Evolutionary conservation across 2,888 invertebrate genomes (phyloP), one percentile per base, ranked within the genome.

Genomic region (Chydorus sphaericus): DNA sequence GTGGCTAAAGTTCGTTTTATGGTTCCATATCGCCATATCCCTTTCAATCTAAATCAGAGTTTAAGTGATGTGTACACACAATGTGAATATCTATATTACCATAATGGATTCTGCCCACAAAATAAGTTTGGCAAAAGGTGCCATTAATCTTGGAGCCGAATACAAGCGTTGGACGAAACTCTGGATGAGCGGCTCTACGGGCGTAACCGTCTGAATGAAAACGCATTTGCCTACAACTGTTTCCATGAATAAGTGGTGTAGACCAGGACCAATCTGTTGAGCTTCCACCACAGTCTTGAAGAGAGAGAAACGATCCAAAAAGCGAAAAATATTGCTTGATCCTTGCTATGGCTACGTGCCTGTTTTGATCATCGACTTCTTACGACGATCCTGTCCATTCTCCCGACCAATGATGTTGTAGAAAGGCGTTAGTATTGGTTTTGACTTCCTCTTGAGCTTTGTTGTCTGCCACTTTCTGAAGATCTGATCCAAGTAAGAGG

Each of bases 1-100:
- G 1, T 79, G 78, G 33, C 75, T 76, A 0, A 80, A 72, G 67
- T 79, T 91, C 10, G 75, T 75, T 65, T 92, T 92, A 69, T 82
- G 81, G 67, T 90, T 90, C 92, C 92, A 92, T 4, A 92, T 80
- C 59, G 76, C 75, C 0, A 91, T 78, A 67, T 92, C 92, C 0
- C 91, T 75, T 67, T 87, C 82, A 63, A 91, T 81, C 86, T 88
- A 71, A 10, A 72, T 30, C 52, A 37, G 48, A 30, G 30, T 48
- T 55, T 33, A 33, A 55, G 44, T n/a, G n/a, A n/a, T n/a, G n/a
- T n/a, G n/a, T n/a, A n/a, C n/a, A n/a, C n/a, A 55, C 26, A 20
- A 54, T 36, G 37, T 28, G 37, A 49, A 48, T 37, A 14, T 10
- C 18, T 14, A 48, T 57, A 65, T 60, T 61, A 73, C 73, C 68